Percentiles rank a stretch among this genome's conserved stretches.
phyloP scores from a whole-genome alignment of 2,888 invertebrate species.

The Diaperis boleti region DNA sequence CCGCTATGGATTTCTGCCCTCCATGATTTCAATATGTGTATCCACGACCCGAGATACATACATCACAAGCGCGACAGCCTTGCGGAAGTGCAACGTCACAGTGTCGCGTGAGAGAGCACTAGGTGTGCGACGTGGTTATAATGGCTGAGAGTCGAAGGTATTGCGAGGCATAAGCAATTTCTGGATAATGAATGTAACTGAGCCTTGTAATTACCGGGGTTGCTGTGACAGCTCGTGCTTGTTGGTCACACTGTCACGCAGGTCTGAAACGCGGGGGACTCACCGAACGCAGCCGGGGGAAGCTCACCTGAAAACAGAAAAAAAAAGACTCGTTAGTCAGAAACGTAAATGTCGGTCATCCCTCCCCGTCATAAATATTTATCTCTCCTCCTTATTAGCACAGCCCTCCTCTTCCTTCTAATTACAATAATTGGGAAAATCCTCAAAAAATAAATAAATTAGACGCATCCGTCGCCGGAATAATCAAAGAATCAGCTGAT shows the following conservation, averaged over 20 bases:
- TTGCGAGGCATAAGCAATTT: slow-evolving; percentile 57
- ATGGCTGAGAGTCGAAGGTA: slow-evolving; percentile 49
- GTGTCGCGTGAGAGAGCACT: slow-evolving; percentile 10
- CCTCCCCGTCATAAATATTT: background rate
- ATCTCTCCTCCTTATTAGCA: background rate
- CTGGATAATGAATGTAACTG: slow-evolving; percentile 58
- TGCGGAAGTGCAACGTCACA: background rate
- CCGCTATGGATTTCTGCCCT: too few relatives aligned
- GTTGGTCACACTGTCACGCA: slow-evolving; percentile 54
- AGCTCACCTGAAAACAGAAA: slow-evolving; percentile 22
- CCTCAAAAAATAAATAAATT: slow-evolving; percentile 29
- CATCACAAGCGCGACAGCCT: slow-evolving; percentile 12
- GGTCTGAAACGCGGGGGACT: slow-evolving; percentile 31
- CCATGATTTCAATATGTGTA: too few relatives aligned
- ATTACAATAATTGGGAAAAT: slow-evolving; percentile 23
- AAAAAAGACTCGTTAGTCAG: background rate
- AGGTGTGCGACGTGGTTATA: slow-evolving; percentile 39
- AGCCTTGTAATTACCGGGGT: slow-evolving; percentile 56
- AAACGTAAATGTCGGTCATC: too few relatives aligned
- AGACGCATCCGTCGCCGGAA: slow-evolving; percentile 19
- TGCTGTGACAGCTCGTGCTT: slow-evolving; percentile 55
- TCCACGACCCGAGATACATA: slow-evolving; percentile 1
- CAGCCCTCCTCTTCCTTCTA: background rate
- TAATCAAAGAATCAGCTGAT: slow-evolving; percentile 31
- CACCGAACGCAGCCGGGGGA: background rate